Conservation (phyloP, 92 coral and sea anemone genomes). For the Chrysogorgia sp. region DNA sequence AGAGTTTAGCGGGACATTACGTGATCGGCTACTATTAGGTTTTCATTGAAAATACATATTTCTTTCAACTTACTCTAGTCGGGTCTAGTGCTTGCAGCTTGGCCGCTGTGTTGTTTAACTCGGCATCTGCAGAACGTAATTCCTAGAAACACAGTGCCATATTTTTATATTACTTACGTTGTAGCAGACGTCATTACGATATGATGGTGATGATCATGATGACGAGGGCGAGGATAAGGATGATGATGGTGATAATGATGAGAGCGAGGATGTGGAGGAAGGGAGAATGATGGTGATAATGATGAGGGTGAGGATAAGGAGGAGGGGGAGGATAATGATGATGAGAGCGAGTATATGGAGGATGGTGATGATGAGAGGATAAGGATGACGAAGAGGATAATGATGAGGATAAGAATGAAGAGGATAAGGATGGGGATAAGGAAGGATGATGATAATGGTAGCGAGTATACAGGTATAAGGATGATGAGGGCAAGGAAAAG, state of each 20-base stretch:
- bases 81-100: conserved; percentile 82
- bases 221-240: no score
- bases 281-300: not conserved
- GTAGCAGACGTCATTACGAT: not conserved
- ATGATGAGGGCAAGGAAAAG: not conserved
- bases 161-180: not conserved
- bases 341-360: not conserved
- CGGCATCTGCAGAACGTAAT: conserved; percentile 78
- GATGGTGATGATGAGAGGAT: not conserved
- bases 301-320: no score
- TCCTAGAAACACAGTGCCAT: conserved; percentile 53
- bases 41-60: not conserved
- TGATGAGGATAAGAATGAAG: no score
- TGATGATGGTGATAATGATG: no score
- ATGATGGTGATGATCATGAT: no score
- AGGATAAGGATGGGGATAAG: no score
- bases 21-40: not conserved
- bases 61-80: conserved; percentile 64
- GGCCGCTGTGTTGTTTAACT: conserved; percentile 84
- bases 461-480: not conserved
- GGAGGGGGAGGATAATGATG: no score
- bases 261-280: no score
- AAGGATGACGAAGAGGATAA: no score
- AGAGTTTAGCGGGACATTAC: not conserved
- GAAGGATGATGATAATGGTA: not conserved